phyloP scores from a whole-genome alignment of 2,113 vertebrate genomes.

The Tympanuchus pallidicinctus region DNA sequence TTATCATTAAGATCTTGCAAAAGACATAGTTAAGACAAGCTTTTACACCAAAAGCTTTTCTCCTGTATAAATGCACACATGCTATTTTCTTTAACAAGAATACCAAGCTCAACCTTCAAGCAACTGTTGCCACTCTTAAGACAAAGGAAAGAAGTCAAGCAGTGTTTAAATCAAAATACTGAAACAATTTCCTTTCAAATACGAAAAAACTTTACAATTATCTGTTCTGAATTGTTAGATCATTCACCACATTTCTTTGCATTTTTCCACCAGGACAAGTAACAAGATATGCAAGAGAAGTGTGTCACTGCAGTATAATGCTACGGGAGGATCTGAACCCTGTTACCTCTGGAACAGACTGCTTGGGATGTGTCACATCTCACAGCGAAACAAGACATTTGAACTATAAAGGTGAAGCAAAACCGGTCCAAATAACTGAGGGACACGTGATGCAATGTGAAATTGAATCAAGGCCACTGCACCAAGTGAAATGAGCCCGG shows the following conservation, averaged over 20 bases:
- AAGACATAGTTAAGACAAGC: neutral
- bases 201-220: accelerated
- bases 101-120: neutral
- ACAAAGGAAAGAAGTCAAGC: neutral
- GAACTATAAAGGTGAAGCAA: neutral
- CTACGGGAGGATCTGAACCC: neutral
- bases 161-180: neutral
- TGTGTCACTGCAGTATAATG: neutral
- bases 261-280: neutral
- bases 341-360: neutral
- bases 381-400: neutral
- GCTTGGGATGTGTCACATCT: neutral
- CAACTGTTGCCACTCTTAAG: neutral
- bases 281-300: neutral
- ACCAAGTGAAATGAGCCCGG: neutral
- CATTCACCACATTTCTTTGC: neutral
- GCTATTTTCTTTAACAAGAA: neutral
- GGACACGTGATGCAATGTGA: neutral
- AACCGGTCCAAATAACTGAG: neutral
- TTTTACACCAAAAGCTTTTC: neutral
- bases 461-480: neutral
- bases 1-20: neutral
- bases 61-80: neutral
- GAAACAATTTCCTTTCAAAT: neutral
- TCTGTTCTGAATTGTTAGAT: neutral